Percentiles rank a stretch among this genome's conserved stretches.
Conservation (phyloP, 2,113 vertebrate species). For the Muntiacus reevesi region DNA sequence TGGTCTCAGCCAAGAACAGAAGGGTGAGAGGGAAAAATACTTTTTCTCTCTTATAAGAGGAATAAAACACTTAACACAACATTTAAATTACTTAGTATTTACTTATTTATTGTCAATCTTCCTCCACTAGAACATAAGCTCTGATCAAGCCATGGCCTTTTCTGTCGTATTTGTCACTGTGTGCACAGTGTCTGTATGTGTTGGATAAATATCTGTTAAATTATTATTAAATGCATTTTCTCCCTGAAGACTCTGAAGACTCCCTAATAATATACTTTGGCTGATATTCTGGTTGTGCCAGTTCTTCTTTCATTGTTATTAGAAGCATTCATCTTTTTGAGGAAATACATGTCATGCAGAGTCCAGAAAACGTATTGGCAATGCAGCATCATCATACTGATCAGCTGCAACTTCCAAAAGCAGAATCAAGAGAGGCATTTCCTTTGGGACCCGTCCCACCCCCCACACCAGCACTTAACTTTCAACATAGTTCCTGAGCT, state of each 20-base stretch:
- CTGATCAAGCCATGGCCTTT: not conserved
- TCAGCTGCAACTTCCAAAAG: not conserved
- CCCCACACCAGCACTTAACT: not conserved
- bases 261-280: not conserved
- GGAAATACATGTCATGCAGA: not conserved
- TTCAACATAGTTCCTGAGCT: not conserved
- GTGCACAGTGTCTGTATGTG: not conserved
- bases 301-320: not conserved
- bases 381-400: not conserved
- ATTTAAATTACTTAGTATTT: not conserved
- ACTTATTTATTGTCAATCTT: not conserved
- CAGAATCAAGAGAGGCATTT: not conserved
- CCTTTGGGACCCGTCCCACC: not conserved
- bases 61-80: not conserved
- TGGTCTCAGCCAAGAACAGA: not conserved
- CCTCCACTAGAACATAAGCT: not conserved
- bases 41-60: not conserved
- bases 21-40: not conserved
- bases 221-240: not conserved
- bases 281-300: not conserved
- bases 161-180: not conserved
- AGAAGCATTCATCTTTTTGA: not conserved
- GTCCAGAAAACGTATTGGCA: not conserved
- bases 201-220: not conserved
- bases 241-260: not conserved